These are phyloP conservation scores for Seira musarum DNA, from an alignment of 2,888 invertebrate species.

Conservation along the genomic window DNA sequence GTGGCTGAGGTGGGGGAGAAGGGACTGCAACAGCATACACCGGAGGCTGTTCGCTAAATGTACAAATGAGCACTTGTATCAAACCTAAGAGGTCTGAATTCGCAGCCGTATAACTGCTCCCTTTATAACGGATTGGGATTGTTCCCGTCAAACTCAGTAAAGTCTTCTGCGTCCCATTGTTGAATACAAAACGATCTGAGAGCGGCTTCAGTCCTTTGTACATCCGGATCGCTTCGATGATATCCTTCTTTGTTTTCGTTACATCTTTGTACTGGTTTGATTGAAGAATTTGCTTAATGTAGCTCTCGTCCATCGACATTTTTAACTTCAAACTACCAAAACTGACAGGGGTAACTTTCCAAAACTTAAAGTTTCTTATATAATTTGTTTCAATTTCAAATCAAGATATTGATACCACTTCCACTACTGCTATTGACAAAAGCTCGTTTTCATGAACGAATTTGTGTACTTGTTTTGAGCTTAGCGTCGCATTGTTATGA, in stretches of 20 bases:
- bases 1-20: constrained; percentile 69
- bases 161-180: constrained; percentile 87
- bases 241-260: constrained; percentile 80
- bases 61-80: constrained; percentile 91
- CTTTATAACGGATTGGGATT: constrained; percentile 93
- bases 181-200: constrained; percentile 84
- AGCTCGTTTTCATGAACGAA: too few species aligned
- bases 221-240: constrained; percentile 77
- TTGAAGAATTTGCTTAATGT: constrained; percentile 70
- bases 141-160: constrained; percentile 91
- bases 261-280: constrained; percentile 80
- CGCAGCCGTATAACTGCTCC: constrained; percentile 81
- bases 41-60: constrained; percentile 96
- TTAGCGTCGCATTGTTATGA: too few species aligned
- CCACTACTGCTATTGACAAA: background rate
- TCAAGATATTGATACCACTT: too few species aligned
- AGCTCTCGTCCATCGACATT: constrained; percentile 26
- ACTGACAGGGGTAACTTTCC: too few species aligned
- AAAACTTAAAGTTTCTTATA: too few species aligned
- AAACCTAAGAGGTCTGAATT: constrained; percentile 89
- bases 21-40: constrained; percentile 80
- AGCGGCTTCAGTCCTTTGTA: constrained; percentile 80
- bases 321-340: background rate
- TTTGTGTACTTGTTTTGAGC: too few species aligned
- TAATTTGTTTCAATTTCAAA: too few species aligned